Percentiles rank a stretch among this genome's conserved stretches.
These are phyloP conservation scores for Leptopilina boulardi DNA, from an alignment of 1,140 invertebrate genomes.

Conservation along the genomic window DNA sequence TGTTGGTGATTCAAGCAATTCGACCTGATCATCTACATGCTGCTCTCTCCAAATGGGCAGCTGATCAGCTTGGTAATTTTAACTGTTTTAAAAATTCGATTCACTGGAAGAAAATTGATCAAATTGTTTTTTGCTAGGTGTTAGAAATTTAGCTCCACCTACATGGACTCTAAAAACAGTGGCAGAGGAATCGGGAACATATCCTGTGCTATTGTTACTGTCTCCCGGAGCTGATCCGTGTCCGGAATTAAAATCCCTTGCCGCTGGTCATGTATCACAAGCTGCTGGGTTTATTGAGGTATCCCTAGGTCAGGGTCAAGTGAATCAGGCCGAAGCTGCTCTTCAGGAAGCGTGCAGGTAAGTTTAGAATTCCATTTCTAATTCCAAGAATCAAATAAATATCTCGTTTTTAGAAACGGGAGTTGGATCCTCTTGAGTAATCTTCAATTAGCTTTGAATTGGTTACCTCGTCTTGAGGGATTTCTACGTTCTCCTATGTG, in stretches of 20 bases:
- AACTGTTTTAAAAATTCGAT: too few species aligned
- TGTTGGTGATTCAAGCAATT: constrained; percentile 88
- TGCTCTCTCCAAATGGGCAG: constrained; percentile 83
- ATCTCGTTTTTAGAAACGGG: constrained; percentile 67
- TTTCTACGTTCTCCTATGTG: constrained; percentile 80
- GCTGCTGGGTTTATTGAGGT: constrained; percentile 76
- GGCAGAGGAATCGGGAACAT: constrained; percentile 69
- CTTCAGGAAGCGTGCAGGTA: constrained; percentile 74
- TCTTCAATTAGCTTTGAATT: constrained; percentile 89
- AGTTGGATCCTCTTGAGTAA: constrained; percentile 92
- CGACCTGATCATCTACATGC: constrained; percentile 88
- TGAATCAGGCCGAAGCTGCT: constrained; percentile 79
- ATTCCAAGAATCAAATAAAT: constrained; percentile 6
- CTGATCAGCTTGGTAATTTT: constrained; percentile 80
- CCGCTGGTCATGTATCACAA: constrained; percentile 64
- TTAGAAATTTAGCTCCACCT: constrained; percentile 65
- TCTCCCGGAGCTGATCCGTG: constrained; percentile 87
- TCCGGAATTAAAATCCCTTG: constrained; percentile 82
- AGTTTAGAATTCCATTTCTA: constrained; percentile 51
- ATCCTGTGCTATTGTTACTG: constrained; percentile 83
- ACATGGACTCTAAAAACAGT: constrained; percentile 68
- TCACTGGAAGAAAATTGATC: too few species aligned
- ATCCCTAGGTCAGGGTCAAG: constrained; percentile 83
- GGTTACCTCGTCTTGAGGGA: constrained; percentile 84
- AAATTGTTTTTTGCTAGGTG: constrained; percentile 53